Conservation (phyloP, 2,797 vertebrate genomes). For the Cheirogaleus major region DNA sequence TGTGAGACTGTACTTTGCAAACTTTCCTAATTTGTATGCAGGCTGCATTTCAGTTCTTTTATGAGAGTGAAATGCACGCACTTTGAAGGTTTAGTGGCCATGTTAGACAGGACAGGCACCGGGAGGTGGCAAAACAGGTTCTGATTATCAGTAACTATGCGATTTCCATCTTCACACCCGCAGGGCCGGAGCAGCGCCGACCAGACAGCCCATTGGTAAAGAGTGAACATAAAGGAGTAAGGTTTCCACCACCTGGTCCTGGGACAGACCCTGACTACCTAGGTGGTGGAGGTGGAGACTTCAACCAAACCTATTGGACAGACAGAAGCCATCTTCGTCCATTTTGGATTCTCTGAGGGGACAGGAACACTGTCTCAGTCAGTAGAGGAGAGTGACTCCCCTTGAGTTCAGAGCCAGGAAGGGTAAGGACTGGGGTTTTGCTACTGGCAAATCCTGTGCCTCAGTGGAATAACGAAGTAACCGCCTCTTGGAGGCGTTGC, state of each 20-base stretch:
- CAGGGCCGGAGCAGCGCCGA: rapidly evolving
- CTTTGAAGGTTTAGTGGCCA: background rate
- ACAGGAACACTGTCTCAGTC: background rate
- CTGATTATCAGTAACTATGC: too few relatives aligned
- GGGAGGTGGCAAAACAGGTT: background rate
- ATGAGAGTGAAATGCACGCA: background rate
- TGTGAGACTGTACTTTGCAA: background rate
- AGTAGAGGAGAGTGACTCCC: background rate
- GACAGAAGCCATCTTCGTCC: background rate
- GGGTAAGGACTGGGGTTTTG: background rate
- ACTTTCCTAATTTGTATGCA: background rate
- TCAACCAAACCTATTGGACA: background rate
- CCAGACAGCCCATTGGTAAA: background rate
- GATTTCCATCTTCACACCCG: background rate
- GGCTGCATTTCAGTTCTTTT: background rate
- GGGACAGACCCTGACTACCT: too few relatives aligned
- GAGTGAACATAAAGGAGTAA: background rate
- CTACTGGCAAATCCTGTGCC: background rate
- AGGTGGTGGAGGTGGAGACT: background rate
- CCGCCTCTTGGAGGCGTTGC: background rate
- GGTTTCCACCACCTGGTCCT: background rate
- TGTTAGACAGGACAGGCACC: background rate
- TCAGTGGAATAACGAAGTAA: background rate
- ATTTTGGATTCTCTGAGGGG: background rate
- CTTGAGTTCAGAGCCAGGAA: background rate